Base-by-base conservation (phyloP, 2,888 invertebrate species). In the Nemurella pictetii region DNA sequence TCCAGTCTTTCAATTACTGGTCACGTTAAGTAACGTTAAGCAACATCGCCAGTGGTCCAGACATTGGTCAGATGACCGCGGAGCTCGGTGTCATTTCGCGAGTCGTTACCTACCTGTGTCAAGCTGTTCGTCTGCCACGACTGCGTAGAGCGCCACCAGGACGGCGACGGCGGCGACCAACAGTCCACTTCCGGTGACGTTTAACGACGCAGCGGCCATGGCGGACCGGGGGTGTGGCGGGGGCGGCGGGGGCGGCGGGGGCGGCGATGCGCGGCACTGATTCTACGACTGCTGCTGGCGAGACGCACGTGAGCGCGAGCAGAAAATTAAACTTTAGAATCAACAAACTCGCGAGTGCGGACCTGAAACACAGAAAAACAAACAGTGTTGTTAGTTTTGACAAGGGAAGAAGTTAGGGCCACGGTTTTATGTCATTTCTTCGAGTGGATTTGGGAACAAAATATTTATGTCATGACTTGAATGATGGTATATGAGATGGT, bases 91-190 rank as follows among this genome's bases (percentile, higher is more conserved):
- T n/a, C n/a, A n/a, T n/a, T n/a, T n/a, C n/a, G n/a, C n/a, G n/a
- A n/a, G n/a, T n/a, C n/a, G n/a, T n/a, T n/a, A n/a, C n/a, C 20
- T 55, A 86, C 86, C 86, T 86, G 85, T 82, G 55, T 85, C 86
- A 25, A 86, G 86, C 30, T 85, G 78, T 83, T 86, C 86, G 26
- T 83, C 83, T 25, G 86, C 83, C 4, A 80, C 84, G 25, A 85
- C 81, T 27, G 32, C 29, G 82, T 75, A 36, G 78, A 84, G 84
- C 74, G 83, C 86, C 30, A 84, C 35, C 84, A 84, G 77, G 25
- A 74, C 29, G 7, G 85, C 84, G 15, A 84, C 55, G 25, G 75
- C 83, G 74, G 84, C 29, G n/a, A 74, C 82, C 4, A 77, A n/a
- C 9, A 77, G 36, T 27, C 55, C 82, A n/a, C 82, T 28, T 26